Conservation (phyloP, 1,140 invertebrate genomes). For the Brachionus asplanchnoidis region DNA sequence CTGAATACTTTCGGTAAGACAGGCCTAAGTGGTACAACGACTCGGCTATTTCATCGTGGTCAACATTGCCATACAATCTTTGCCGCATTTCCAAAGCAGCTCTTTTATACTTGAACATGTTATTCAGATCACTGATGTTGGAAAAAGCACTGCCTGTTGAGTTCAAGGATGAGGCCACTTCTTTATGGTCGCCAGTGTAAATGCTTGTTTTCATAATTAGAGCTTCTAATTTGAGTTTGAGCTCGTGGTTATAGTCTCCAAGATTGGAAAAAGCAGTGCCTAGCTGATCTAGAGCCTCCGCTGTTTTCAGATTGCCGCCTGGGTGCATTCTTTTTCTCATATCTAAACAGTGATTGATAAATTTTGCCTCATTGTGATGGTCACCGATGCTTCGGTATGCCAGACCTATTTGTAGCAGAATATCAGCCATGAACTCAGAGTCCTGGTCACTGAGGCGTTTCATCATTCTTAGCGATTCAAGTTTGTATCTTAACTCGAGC, state of each 20-base stretch:
- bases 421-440: neutral
- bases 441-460: neutral
- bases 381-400: neutral
- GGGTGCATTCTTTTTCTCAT: neutral
- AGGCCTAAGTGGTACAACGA: neutral
- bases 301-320: neutral
- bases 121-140: neutral
- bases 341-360: neutral
- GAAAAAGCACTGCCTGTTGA: neutral
- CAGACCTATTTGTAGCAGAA: neutral
- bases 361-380: neutral
- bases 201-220: slow-evolving; percentile 7
- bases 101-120: slow-evolving; percentile 10
- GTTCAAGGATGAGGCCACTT: neutral
- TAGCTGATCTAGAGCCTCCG: neutral
- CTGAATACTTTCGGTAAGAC: neutral
- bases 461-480: neutral
- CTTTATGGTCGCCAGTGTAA: neutral
- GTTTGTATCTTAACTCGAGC: neutral
- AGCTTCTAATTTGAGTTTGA: neutral
- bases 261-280: neutral
- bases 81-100: neutral
- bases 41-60: neutral
- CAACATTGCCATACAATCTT: neutral
- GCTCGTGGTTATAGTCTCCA: neutral